These are phyloP conservation scores for Alectoris magna DNA, from an alignment of 2,797 vertebrate species.

Conservation along the genomic window DNA sequence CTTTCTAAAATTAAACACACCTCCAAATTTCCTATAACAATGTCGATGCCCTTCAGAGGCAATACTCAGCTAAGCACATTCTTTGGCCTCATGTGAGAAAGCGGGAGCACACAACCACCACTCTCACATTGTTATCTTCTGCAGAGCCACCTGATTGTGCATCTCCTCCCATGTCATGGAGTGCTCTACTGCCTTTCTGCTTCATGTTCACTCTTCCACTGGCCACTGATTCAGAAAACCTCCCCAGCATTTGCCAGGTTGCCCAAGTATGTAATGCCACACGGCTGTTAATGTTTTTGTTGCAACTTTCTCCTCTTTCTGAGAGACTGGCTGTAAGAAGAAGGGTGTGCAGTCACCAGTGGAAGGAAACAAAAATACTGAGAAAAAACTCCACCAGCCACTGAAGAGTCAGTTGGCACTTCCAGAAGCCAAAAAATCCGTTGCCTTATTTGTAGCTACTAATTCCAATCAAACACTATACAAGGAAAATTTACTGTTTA, in stretches of 20 bases:
- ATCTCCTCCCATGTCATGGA: fast-evolving
- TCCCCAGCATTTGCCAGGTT: background rate
- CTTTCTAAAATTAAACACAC: background rate
- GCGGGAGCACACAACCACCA: background rate
- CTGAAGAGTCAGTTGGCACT: background rate
- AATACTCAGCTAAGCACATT: background rate
- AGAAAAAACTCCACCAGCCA: fast-evolving
- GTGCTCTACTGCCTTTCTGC: background rate
- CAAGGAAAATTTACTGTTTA: background rate
- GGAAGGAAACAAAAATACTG: background rate
- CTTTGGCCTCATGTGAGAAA: background rate
- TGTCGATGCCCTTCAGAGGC: background rate
- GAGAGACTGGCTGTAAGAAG: background rate
- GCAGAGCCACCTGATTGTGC: background rate
- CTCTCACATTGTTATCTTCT: background rate
- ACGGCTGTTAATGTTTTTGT: background rate
- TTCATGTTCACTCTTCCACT: background rate
- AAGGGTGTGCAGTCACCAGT: background rate
- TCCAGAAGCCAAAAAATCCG: background rate
- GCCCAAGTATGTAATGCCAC: background rate
- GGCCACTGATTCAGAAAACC: background rate
- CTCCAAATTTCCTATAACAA: background rate
- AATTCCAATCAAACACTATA: background rate
- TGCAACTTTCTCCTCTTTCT: background rate
- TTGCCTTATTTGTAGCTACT: background rate